Evolutionary conservation across 2,888 invertebrate species (phyloP).

Genomic region (Cyrtodaria siliqua): DNA sequence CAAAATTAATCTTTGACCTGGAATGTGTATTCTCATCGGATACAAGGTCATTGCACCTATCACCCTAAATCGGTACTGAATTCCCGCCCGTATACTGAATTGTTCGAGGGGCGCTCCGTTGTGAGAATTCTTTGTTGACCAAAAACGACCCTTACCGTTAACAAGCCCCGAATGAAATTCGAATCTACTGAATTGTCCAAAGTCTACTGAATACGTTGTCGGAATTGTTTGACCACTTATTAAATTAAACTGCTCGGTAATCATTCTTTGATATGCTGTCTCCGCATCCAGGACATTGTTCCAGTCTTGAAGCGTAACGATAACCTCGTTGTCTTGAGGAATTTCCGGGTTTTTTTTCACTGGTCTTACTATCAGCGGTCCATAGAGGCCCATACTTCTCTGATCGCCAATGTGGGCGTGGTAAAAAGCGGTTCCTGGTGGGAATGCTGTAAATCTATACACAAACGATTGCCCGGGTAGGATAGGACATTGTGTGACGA

Average conservation of each 20-base stretch:
- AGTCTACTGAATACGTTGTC: slow-evolving; percentile 47
- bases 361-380: slow-evolving; percentile 63
- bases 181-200: slow-evolving; percentile 46
- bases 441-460: slow-evolving; percentile 66
- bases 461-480: slow-evolving; percentile 68
- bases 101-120: slow-evolving; percentile 61
- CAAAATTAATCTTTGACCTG: slow-evolving; percentile 32
- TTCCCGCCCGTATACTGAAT: slow-evolving; percentile 53
- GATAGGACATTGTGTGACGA: slow-evolving; percentile 76
- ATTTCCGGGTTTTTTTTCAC: background rate
- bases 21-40: slow-evolving; percentile 34
- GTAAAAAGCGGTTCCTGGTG: slow-evolving; percentile 68
- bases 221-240: slow-evolving; percentile 19
- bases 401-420: slow-evolving; percentile 73
- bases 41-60: slow-evolving; percentile 42
- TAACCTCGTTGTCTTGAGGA: slow-evolving; percentile 26
- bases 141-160: slow-evolving; percentile 74
- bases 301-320: slow-evolving; percentile 70
- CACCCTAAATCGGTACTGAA: slow-evolving; percentile 26
- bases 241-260: slow-evolving; percentile 58
- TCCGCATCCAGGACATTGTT: slow-evolving; percentile 71
- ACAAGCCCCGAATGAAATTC: slow-evolving; percentile 64
- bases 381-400: slow-evolving; percentile 69
- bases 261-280: slow-evolving; percentile 52
- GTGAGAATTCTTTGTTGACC: slow-evolving; percentile 38